Evolutionary conservation across 2,113 vertebrate genomes (phyloP).

Genomic region (Odocoileus hemionus): DNA sequence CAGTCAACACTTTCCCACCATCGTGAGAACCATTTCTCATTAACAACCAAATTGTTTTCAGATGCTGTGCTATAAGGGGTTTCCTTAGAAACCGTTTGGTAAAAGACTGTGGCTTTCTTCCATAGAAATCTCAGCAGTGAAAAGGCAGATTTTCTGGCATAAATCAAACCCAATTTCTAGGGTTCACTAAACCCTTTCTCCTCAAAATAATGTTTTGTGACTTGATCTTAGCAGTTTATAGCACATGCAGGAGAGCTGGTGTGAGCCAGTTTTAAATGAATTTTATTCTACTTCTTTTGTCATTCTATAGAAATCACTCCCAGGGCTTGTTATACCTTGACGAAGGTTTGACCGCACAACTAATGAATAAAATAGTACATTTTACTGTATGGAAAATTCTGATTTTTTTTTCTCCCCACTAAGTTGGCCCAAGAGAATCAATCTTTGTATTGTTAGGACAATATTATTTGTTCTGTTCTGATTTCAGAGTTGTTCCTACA

Average conservation of each 20-base stretch:
- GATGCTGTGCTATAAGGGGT: constrained; percentile 86
- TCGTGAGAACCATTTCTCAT: constrained; percentile 88
- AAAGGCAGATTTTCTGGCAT: constrained; percentile 89
- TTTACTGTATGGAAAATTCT: not conserved
- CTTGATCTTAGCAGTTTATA: constrained; percentile 85
- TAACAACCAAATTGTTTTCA: constrained; percentile 93
- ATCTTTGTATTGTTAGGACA: not conserved
- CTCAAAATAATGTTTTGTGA: constrained; percentile 85
- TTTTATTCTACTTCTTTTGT: constrained; percentile 77
- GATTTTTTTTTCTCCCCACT: not conserved
- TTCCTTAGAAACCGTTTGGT: constrained; percentile 89
- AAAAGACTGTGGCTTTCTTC: constrained; percentile 86
- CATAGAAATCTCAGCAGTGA: constrained; percentile 87
- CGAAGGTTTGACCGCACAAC: constrained; percentile 40
- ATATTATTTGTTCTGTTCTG: not conserved
- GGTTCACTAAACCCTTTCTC: constrained; percentile 92
- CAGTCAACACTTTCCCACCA: constrained; percentile 88
- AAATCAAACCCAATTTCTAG: constrained; percentile 91
- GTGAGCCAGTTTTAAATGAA: constrained; percentile 83
- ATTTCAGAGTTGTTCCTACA: constrained; percentile 11
- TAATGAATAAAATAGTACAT: not conserved
- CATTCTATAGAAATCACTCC: constrained; percentile 71
- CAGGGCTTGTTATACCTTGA: constrained; percentile 64
- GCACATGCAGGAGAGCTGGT: constrained; percentile 83
- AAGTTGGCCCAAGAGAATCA: not conserved